Evolutionary conservation across 2,797 vertebrate species (phyloP).

Genomic region (Galagoides demidoff): DNA sequence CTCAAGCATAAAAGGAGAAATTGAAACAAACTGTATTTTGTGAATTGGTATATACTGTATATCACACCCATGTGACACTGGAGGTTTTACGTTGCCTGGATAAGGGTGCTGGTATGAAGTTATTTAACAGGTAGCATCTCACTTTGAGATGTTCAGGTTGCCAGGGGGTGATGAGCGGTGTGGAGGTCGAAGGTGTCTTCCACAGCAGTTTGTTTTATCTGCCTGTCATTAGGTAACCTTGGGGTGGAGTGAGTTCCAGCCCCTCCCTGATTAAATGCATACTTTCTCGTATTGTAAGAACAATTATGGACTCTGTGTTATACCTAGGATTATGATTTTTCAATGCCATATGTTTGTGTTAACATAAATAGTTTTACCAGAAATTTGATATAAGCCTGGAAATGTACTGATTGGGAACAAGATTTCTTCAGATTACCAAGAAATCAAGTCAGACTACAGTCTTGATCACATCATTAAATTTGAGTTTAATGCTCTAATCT

Average conservation of each 20-base stretch:
- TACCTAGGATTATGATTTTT: not conserved
- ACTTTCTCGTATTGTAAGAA: not conserved
- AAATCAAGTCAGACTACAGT: not conserved
- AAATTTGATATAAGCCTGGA: not conserved
- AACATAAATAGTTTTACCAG: not conserved
- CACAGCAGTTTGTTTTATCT: not conserved
- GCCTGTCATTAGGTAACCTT: not conserved
- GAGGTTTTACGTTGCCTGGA: not conserved
- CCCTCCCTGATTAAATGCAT: not conserved
- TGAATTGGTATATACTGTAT: not conserved
- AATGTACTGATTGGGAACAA: not conserved
- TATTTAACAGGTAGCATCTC: not conserved
- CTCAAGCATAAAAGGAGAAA: not conserved
- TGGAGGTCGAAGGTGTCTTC: not conserved
- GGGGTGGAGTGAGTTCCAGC: not conserved
- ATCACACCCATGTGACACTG: not conserved
- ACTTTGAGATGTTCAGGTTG: not conserved
- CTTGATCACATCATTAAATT: not conserved
- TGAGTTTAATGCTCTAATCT: not conserved
- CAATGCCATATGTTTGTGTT: not conserved
- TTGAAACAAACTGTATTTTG: not conserved
- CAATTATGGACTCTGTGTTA: not conserved
- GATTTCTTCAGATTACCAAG: not conserved
- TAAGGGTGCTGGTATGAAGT: not conserved
- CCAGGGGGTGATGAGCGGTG: too few species aligned